Base-by-base conservation (phyloP, 2,888 invertebrate genomes). In the Neocrepidodera transversa region DNA sequence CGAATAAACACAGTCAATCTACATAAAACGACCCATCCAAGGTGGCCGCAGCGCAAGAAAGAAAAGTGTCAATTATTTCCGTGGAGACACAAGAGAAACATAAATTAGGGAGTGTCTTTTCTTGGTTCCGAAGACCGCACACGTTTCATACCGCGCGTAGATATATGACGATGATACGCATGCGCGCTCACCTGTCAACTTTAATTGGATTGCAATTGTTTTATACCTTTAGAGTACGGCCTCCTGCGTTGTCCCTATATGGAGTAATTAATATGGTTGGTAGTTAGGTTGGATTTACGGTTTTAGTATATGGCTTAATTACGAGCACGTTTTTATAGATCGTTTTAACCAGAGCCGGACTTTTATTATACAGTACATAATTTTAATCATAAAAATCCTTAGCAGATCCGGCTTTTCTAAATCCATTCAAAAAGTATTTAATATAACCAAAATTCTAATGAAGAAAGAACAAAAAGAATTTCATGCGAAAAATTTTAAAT, bases 91-190 rank as follows among this genome's bases (percentile, higher is more conserved):
- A 73, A 76, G 75, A 72, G 71, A 72, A 70, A 66, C 68, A 68
- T 78, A 75, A 77, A 76, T 76, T 75, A 76, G 72, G 73, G 69
- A 70, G 68, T 70, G 73, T 56, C 56, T 56, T 43, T 50, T 57
- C 35, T 50, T 43, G 32, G 71, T 64, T 67, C 68, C 69, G 49
- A 63, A 64, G 74, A 76, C 77, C 77, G 74, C 77, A 78, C 78
- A 77, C 76, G 73, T 68, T 73, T 69, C 16, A 38, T 38, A 50
- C 26, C 20, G 11, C 20, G 17, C 18, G 23, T 45, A 23, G 26
- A 67, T 72, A 71, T 69, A 54, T 56, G 53, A 49, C 40, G 20
- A 40, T 66, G 74, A 76, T 74, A 74, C 72, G 74, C 74, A 72
- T 71, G 74, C 73, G 73, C 65, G 57, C 42, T 59, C 47, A 49